A percentile compares a stretch with the other conserved stretches of the same genome.
Conservation (phyloP, 1,140 invertebrate genomes). For the Drosophila subobscura region DNA sequence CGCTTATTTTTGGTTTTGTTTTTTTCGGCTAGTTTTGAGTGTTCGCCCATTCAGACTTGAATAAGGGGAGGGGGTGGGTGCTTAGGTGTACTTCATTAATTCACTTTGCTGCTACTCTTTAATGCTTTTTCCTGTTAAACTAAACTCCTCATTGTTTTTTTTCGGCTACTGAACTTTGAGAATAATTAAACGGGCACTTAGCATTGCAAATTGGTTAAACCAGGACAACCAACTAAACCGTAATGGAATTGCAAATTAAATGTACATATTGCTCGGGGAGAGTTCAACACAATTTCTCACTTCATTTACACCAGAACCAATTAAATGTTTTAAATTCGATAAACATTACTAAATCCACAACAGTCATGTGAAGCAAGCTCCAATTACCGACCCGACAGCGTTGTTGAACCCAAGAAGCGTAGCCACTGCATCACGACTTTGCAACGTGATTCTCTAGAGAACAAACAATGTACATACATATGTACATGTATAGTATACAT, state of each 20-base stretch:
- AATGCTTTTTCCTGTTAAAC: slow-evolving; percentile 6
- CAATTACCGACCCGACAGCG: background rate
- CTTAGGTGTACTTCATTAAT: too few relatives aligned
- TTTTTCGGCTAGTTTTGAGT: too few relatives aligned
- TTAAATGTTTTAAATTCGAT: slow-evolving; percentile 2
- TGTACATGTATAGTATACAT: too few relatives aligned
- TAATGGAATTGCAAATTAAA: slow-evolving; percentile 24
- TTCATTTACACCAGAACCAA: background rate
- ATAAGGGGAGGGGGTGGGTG: background rate
- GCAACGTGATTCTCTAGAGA: slow-evolving; percentile 54
- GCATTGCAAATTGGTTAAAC: slow-evolving; percentile 19
- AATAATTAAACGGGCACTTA: slow-evolving; percentile 14
- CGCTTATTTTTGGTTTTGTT: background rate
- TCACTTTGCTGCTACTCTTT: background rate
- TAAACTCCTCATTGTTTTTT: slow-evolving; percentile 1
- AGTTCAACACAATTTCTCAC: background rate
- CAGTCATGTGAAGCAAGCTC: background rate
- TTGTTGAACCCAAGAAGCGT: background rate
- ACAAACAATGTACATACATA: background rate
- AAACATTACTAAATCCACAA: too few relatives aligned
- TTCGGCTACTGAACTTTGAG: slow-evolving; percentile 30
- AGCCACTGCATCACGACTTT: slow-evolving; percentile 48
- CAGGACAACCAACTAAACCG: too few relatives aligned
- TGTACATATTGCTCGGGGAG: background rate
- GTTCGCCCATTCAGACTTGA: too few relatives aligned